phyloP scores from a whole-genome alignment of 2,113 vertebrate genomes.

The Antechinus stuartii region DNA sequence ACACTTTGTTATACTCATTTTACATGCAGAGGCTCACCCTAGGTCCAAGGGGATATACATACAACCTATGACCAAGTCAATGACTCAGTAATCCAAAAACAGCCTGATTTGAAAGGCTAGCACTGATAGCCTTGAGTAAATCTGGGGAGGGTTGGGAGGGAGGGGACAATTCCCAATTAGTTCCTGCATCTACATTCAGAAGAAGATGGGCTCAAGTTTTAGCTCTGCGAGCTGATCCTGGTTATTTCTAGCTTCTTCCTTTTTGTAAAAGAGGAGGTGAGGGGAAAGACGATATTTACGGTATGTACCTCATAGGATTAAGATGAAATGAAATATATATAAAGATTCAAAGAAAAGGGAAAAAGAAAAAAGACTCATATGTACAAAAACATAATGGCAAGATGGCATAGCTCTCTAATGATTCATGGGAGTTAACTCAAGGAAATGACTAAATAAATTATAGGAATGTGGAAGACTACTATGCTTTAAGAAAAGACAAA shows the following conservation, averaged over 20 bases:
- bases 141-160: too few species aligned
- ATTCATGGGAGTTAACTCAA: not conserved
- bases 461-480: too few species aligned
- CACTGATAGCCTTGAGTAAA: not conserved
- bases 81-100: not conserved
- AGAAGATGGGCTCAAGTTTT: too few species aligned
- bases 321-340: not conserved
- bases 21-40: not conserved
- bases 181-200: not conserved
- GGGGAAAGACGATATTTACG: not conserved
- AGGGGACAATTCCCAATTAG: too few species aligned
- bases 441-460: not conserved
- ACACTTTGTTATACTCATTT: not conserved
- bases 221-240: not conserved
- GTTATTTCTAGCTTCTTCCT: not conserved
- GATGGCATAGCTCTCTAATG: not conserved
- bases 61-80: not conserved
- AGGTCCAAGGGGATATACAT: not conserved
- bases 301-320: not conserved
- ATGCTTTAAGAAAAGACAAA: too few species aligned
- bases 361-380: not conserved
- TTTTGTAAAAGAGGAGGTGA: not conserved
- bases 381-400: not conserved
- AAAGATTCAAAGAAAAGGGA: not conserved
- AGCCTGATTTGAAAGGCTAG: not conserved